These are phyloP conservation scores for Ischnura elegans DNA, from an alignment of 2,888 invertebrate species.

Conservation along the genomic window DNA sequence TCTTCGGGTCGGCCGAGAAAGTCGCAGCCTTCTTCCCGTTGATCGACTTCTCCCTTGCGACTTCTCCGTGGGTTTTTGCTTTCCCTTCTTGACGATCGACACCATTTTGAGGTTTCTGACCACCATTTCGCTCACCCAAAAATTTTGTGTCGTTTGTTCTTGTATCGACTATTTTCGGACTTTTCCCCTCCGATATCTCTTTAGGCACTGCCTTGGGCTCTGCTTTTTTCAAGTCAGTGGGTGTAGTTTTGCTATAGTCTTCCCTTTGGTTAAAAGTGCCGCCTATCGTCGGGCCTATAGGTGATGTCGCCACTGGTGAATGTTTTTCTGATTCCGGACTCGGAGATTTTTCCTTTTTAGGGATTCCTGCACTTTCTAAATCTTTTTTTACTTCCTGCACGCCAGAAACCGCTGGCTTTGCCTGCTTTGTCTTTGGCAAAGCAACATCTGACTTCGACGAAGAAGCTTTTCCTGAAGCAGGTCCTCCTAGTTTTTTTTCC, in stretches of 20 bases:
- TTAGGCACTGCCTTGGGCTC: background rate
- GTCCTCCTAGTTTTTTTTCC: background rate
- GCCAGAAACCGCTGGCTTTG: background rate
- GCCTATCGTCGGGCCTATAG: background rate
- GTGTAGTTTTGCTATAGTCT: background rate
- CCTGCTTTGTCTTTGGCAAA: background rate
- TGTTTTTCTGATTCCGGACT: background rate
- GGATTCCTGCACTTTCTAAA: background rate
- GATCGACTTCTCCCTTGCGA: background rate
- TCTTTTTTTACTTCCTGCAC: background rate
- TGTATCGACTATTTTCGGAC: background rate
- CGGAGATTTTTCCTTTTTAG: background rate
- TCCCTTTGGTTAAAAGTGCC: background rate
- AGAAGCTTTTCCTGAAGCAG: background rate
- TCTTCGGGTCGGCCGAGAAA: background rate
- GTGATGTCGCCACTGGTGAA: background rate
- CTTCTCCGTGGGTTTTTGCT: background rate
- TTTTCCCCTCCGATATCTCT: background rate
- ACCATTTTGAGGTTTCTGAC: background rate
- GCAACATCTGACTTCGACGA: background rate
- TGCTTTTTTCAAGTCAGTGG: background rate
- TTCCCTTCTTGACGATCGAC: background rate
- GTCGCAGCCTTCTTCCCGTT: background rate
- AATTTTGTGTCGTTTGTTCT: background rate
- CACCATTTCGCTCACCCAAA: background rate